phyloP scores from a whole-genome alignment of 1,140 invertebrate species.

The Zaprionus lachaisei region DNA sequence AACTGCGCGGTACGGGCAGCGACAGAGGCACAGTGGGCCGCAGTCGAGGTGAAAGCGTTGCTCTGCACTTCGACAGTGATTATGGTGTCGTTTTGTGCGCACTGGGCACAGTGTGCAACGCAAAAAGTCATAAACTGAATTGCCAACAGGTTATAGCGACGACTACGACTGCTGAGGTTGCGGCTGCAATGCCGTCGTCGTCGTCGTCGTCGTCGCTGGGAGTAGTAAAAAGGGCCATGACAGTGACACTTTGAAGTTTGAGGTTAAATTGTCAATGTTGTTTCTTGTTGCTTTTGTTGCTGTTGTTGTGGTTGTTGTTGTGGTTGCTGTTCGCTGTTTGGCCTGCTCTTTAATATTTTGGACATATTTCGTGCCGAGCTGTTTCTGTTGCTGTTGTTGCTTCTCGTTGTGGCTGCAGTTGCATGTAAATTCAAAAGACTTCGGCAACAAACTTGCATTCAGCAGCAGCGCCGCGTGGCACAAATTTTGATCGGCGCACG shows the following conservation, averaged over 20 bases:
- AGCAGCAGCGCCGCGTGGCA: slow-evolving; percentile 16
- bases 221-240: slow-evolving; percentile 83
- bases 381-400: slow-evolving; percentile 26
- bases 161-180: slow-evolving; percentile 47
- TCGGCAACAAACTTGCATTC: slow-evolving; percentile 55
- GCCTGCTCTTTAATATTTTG: slow-evolving; percentile 58
- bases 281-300: slow-evolving; percentile 57
- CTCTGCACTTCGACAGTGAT: background rate
- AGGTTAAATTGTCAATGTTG: slow-evolving; percentile 79
- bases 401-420: slow-evolving; percentile 10
- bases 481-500: slow-evolving; percentile 42
- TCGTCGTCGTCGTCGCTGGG: slow-evolving; percentile 35
- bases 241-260: slow-evolving; percentile 84
- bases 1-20: slow-evolving; percentile 22
- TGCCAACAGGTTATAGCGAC: slow-evolving; percentile 76
- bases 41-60: slow-evolving; percentile 43
- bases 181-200: slow-evolving; percentile 32
- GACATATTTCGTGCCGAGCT: slow-evolving; percentile 52
- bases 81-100: background rate
- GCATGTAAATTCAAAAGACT: slow-evolving; percentile 59
- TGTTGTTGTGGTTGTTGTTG: slow-evolving; percentile 43
- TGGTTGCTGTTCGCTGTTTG: slow-evolving; percentile 19
- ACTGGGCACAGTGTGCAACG: slow-evolving; percentile 51
- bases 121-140: slow-evolving; percentile 79
- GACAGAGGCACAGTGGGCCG: slow-evolving; percentile 58